Evolutionary conservation across 2,113 vertebrate genomes (phyloP).

Genomic region (Podiceps cristatus): DNA sequence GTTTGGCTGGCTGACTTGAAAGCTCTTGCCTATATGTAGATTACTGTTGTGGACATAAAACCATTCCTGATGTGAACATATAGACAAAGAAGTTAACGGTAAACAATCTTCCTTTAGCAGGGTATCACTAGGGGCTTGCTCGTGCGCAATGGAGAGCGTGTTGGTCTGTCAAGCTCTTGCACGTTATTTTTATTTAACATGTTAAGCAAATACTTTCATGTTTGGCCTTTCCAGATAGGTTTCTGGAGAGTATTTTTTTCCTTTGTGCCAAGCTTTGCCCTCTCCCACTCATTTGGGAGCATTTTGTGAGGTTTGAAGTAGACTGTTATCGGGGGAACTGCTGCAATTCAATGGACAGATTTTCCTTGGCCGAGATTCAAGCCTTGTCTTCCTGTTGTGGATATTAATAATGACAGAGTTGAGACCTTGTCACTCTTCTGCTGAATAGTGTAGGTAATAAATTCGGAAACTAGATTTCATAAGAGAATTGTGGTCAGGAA

Average conservation of each 20-base stretch:
- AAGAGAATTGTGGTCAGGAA: slow-evolving; percentile 47
- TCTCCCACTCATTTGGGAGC: background rate
- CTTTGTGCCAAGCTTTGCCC: background rate
- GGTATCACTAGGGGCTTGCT: background rate
- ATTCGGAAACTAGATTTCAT: background rate
- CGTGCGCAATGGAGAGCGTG: background rate
- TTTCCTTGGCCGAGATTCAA: background rate
- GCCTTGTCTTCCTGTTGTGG: slow-evolving; percentile 20
- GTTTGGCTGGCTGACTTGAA: background rate
- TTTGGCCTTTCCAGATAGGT: background rate
- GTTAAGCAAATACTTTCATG: background rate
- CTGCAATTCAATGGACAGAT: background rate
- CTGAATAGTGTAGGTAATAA: background rate
- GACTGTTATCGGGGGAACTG: background rate
- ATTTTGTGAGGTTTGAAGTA: background rate
- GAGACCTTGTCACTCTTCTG: slow-evolving; percentile 31
- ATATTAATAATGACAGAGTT: slow-evolving; percentile 45
- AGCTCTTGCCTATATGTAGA: background rate
- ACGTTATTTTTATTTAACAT: background rate
- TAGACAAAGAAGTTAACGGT: background rate
- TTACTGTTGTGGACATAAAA: background rate
- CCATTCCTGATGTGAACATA: background rate
- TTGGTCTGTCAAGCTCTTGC: background rate
- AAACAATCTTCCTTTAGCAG: background rate
- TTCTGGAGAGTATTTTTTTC: background rate